These are phyloP conservation scores for Nemotelus pantherinus DNA, from an alignment of 2,888 invertebrate genomes.

Conservation along the genomic window DNA sequence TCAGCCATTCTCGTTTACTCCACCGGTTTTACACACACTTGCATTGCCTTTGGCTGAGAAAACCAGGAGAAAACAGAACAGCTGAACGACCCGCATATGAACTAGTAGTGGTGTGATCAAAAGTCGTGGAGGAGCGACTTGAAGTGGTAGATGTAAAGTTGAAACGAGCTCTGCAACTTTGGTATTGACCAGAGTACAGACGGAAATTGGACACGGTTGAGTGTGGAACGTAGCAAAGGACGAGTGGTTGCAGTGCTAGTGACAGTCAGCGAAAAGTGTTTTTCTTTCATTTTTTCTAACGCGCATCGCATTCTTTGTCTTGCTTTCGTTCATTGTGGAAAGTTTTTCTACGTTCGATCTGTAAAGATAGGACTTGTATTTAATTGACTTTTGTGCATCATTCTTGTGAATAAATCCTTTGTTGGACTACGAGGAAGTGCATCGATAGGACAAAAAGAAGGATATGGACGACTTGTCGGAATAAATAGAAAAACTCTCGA, in stretches of 20 bases:
- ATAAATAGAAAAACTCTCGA: neutral
- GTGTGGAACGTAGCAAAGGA: constrained; percentile 37
- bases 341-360: constrained; percentile 11
- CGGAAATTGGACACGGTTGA: constrained; percentile 47
- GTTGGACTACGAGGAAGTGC: neutral
- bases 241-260: constrained; percentile 34
- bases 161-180: no score
- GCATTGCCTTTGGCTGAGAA: no score
- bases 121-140: no score
- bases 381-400: neutral
- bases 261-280: constrained; percentile 25
- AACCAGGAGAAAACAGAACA: no score
- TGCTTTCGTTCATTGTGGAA: constrained; percentile 19
- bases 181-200: constrained; percentile 27
- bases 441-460: no score
- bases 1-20: no score
- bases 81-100: no score
- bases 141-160: no score
- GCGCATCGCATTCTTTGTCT: constrained; percentile 9
- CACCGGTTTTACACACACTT: no score
- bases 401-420: constrained; percentile 3
- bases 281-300: constrained; percentile 25
- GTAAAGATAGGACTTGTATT: constrained; percentile 9
- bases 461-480: no score
- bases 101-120: no score